These are phyloP conservation scores for Luffia ferchaultella DNA, from an alignment of 2,888 invertebrate species.

Conservation along the genomic window DNA sequence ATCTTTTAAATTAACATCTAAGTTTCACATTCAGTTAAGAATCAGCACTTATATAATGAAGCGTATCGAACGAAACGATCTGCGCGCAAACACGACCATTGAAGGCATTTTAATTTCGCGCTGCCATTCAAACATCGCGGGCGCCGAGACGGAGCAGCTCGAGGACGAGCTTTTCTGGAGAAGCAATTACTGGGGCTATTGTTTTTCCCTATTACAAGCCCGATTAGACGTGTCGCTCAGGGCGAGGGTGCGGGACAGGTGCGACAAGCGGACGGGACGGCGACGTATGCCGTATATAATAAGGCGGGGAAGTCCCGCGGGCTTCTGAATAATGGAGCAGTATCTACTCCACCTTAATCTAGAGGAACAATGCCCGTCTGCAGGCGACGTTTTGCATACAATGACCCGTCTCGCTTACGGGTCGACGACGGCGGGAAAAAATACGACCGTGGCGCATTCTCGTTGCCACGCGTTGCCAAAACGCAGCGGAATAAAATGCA, in stretches of 20 bases:
- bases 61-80: neutral
- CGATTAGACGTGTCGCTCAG: neutral
- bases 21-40: too few species aligned
- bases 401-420: constrained; percentile 28
- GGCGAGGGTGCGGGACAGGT: neutral
- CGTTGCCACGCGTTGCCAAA: neutral
- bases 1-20: too few species aligned
- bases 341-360: constrained; percentile 39
- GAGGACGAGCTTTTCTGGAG: neutral
- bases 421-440: neutral
- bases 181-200: neutral
- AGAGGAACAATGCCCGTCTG: constrained; percentile 53
- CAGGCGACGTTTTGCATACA: constrained; percentile 58
- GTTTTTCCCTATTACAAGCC: neutral
- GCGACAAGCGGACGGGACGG: neutral
- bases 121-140: neutral
- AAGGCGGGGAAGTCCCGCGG: neutral
- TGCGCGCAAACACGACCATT: neutral
- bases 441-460: neutral
- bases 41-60: too few species aligned
- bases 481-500: neutral
- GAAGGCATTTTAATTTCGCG: neutral
- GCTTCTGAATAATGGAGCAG: neutral
- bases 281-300: neutral
- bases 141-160: neutral